Base-by-base conservation (phyloP, 1,140 invertebrate genomes). In the Drosophila orena region DNA sequence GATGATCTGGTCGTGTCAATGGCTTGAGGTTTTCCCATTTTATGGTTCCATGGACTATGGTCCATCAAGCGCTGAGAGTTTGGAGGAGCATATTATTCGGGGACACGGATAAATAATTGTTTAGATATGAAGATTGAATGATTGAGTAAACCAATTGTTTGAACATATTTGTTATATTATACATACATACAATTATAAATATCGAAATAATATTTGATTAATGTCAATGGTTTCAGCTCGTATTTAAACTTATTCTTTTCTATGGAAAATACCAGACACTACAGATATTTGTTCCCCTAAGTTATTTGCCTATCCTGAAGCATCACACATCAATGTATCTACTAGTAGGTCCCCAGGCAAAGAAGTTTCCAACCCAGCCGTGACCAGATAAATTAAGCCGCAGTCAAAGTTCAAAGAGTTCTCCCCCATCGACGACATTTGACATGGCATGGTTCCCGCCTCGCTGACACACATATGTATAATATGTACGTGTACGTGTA, bases 321-420 rank as follows among this genome's bases (percentile, higher is more conserved):
- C 7, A 30, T 30, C 30, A 30, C 7, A 2, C 7, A 30, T 8
- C 30, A 10, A 30, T 65, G 68, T 56, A 73, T 49, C 64, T 55
- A 40, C 66, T 81, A 68, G 79, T 80, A 72, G 66, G 49, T 77
- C 44, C 62, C 81, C 22, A 52, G 50, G 5, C 24, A 57, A 27
- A 35, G 5, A 50, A 54, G 35, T 65, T 66, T 42, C 37, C 20
- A 38, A 54, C 60, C 40, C 71, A 74, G 47, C 54, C 72, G 50
- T 75, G 72, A 75, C 59, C 70, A 75, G 35, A 76, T 76, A 76
- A 76, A 76, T 76, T 66, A 76, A 49, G 72, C 53, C 38, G 37
- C 54, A 76, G 73, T 81, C 69, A 86, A 70, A 85, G 81, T 85
- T 85, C 81, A 85, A 81, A 74, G 77, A 55, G 49, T 64, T 54